Base-by-base conservation (phyloP, 2,888 invertebrate genomes). In the Cosmorhoe ocellata region DNA sequence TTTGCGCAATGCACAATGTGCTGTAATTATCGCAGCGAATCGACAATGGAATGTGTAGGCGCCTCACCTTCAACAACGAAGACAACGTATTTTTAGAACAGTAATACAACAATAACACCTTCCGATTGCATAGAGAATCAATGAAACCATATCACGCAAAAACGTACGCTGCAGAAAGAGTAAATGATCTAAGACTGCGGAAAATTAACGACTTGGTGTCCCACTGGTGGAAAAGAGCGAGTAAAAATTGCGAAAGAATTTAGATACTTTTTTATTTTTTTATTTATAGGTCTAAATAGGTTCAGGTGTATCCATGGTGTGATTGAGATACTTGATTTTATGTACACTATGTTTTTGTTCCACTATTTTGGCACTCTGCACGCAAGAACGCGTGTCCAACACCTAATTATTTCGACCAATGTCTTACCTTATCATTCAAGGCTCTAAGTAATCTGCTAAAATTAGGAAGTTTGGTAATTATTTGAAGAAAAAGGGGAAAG, bases 1-100 rank as follows among this genome's bases (percentile, higher is more conserved):
- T 63, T 85, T 83, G 67, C 78, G 76, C 71, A 81, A 83, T 71
- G 66, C 72, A 74, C 71, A 77, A 71, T 74, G 66, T 71, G 65
- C 69, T 58, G 72, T 79, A 78, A 84, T 84, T 82, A 79, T 76
- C 71, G 65, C 71, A 66, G 66, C 67, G 73, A 79, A 79, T 78
- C 67, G 70, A 64, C 58, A 58, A 56, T 58, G 57, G 70, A 71
- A 74, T 74, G 75, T 66, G 66, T 62, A 55, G 61, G 63, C 59
- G 60, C 59, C 58, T 59, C 61, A 69, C 46, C 39, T 41, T 36
- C 22, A 41, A 37, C 30, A 37, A 9, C 8, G 12, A n/a, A 33
- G n/a, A 33, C 22, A 24, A 8, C n/a, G 13, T 34, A 18, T 28
- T 33, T 41, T 5, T 5, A 22, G 22, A 34, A 36, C 34, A 36